These are phyloP conservation scores for Spodoptera litura DNA, from an alignment of 1,140 invertebrate genomes.

Conservation along the genomic window DNA sequence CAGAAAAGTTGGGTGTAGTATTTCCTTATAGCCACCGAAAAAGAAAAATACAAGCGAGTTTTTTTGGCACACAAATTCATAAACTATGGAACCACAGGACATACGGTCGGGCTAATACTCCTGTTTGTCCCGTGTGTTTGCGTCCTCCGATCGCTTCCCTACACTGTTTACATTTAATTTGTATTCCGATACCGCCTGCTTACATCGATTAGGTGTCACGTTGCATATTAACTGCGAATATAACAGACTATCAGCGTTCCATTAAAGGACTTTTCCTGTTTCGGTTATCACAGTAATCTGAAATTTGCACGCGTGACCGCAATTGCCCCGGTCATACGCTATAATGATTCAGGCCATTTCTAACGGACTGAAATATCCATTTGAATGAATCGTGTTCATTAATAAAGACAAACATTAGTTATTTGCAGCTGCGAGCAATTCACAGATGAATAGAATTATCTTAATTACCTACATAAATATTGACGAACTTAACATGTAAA, in stretches of 20 bases:
- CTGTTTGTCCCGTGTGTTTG: slow-evolving; percentile 35
- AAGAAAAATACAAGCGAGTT: no score
- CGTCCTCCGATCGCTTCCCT: slow-evolving; percentile 6
- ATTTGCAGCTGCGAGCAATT: slow-evolving; percentile 13
- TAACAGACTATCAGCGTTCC: slow-evolving; percentile 24
- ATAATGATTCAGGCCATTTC: slow-evolving; percentile 14
- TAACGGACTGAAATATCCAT: slow-evolving; percentile 20
- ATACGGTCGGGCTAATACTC: background rate
- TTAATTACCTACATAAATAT: slow-evolving; percentile 1
- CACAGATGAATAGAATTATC: background rate
- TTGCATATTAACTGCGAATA: slow-evolving; percentile 33
- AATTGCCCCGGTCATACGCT: slow-evolving; percentile 9
- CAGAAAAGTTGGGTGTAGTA: no score
- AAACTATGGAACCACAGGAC: background rate
- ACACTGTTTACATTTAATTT: slow-evolving; percentile 47
- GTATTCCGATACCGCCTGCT: slow-evolving; percentile 40
- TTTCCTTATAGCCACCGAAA: no score
- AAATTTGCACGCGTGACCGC: slow-evolving; percentile 18
- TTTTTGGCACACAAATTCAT: background rate
- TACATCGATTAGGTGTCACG: slow-evolving; percentile 32
- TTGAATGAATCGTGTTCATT: slow-evolving; percentile 24
- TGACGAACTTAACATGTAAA: background rate
- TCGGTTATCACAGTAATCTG: slow-evolving; percentile 12
- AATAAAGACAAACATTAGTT: slow-evolving; percentile 1
- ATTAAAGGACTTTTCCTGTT: slow-evolving; percentile 29